phyloP scores from a whole-genome alignment of 2,888 invertebrate genomes.

The Andrena bucephala region DNA sequence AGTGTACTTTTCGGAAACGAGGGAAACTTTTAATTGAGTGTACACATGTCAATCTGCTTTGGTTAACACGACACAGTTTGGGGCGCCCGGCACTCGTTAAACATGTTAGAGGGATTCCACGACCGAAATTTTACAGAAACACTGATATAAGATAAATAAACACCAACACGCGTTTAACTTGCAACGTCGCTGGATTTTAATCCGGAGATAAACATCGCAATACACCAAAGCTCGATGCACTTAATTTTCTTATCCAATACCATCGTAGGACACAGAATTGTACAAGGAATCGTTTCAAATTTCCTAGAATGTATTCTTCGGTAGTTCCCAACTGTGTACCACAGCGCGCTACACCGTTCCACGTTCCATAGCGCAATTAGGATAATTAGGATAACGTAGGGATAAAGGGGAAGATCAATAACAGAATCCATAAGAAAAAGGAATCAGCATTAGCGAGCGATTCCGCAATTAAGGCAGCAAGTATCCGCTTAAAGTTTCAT shows the following conservation, averaged over 20 bases:
- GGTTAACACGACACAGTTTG: slow-evolving; percentile 23
- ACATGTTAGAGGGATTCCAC: not conserved
- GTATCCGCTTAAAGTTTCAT: slow-evolving; percentile 53
- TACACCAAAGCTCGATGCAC: not conserved
- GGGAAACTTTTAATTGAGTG: slow-evolving; percentile 47
- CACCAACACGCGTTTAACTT: not conserved
- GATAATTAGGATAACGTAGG: slow-evolving; percentile 34
- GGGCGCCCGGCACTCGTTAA: not conserved
- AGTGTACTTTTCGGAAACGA: not conserved
- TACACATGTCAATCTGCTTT: slow-evolving; percentile 31
- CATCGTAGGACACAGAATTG: too few species aligned
- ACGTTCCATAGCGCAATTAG: slow-evolving; percentile 25
- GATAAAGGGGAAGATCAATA: slow-evolving; percentile 30
- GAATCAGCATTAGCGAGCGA: slow-evolving; percentile 21
- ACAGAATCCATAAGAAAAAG: slow-evolving; percentile 18
- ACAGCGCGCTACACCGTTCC: too few species aligned
- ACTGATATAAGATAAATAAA: slow-evolving; percentile 19
- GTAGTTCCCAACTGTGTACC: too few species aligned
- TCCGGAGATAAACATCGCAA: not conserved
- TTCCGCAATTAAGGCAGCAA: slow-evolving; percentile 46
- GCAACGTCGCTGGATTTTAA: not conserved
- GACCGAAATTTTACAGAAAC: slow-evolving; percentile 6
- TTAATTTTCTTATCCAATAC: not conserved
- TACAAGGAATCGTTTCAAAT: too few species aligned
- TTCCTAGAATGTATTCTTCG: too few species aligned